phyloP scores from a whole-genome alignment of 1,140 invertebrate genomes.

The Pachypeltis micranthus region DNA sequence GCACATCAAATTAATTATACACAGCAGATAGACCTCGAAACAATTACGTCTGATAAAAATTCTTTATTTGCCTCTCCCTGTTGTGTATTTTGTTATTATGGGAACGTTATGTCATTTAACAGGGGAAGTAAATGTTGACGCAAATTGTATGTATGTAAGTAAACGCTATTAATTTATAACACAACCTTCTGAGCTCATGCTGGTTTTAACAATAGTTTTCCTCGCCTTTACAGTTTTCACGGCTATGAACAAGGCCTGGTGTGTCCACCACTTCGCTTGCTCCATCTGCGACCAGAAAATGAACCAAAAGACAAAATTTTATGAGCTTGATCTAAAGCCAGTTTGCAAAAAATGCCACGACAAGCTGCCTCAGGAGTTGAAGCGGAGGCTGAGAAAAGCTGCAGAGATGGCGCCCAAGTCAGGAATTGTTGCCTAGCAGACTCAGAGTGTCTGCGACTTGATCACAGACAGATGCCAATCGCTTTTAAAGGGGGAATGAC shows the following conservation, averaged over 20 bases:
- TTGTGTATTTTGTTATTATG: too few species aligned
- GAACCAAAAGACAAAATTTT: constrained; percentile 98
- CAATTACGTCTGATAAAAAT: too few species aligned
- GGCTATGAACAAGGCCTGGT: constrained; percentile 99
- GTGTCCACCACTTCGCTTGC: constrained; percentile 98
- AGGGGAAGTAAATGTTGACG: too few species aligned
- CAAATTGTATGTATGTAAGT: too few species aligned
- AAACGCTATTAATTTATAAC: too few species aligned
- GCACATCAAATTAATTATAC: too few species aligned
- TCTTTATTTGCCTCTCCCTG: too few species aligned
- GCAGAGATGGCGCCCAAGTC: constrained; percentile 42
- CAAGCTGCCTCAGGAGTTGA: constrained; percentile 86
- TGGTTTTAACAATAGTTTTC: too few species aligned
- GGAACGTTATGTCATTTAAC: too few species aligned
- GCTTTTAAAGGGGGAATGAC: not conserved
- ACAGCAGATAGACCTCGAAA: too few species aligned
- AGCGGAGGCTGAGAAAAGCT: constrained; percentile 69
- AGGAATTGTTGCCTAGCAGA: constrained; percentile 18
- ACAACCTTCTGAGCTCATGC: too few species aligned
- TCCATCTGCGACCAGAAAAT: constrained; percentile 94
- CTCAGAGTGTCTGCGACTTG: constrained; percentile 8
- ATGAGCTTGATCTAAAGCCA: constrained; percentile 95
- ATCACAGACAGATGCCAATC: constrained; percentile 2
- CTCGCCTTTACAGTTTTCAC: constrained; percentile 94
- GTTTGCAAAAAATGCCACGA: constrained; percentile 99